Conservation (phyloP, 2,888 invertebrate genomes). For the Megaustenia siamemsis region DNA sequence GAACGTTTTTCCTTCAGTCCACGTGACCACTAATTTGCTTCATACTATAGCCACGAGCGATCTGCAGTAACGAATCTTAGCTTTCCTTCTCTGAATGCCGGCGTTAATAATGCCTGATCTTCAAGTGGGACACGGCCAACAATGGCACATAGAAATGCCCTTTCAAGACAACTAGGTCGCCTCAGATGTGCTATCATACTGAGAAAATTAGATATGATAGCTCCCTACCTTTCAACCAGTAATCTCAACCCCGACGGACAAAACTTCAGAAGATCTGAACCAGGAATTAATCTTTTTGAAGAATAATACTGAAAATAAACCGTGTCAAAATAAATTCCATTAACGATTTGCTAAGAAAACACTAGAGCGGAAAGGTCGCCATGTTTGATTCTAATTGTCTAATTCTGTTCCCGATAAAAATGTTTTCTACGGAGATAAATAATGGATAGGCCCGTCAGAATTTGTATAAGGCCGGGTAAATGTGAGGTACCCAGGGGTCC, state of each 20-base stretch:
- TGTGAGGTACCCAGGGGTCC: background rate
- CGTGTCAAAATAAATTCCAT: background rate
- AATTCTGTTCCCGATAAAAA: background rate
- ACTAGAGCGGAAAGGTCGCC: background rate
- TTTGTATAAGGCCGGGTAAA: background rate
- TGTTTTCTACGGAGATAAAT: background rate
- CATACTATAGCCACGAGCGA: background rate
- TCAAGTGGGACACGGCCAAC: background rate
- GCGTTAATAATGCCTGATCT: background rate
- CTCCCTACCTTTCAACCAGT: background rate
- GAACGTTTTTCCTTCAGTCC: background rate
- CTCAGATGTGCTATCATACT: background rate
- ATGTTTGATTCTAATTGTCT: background rate
- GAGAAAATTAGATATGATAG: background rate
- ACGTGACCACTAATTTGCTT: background rate
- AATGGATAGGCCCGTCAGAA: background rate
- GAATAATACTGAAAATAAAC: background rate
- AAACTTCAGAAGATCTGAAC: background rate
- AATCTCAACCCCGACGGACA: background rate
- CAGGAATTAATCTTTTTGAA: background rate
- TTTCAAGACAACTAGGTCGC: background rate
- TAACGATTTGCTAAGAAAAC: background rate
- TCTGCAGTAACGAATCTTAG: background rate
- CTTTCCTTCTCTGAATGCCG: background rate
- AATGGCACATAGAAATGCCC: background rate